Conservation (phyloP, 1,140 invertebrate species). For the Drosophila seguyi region DNA sequence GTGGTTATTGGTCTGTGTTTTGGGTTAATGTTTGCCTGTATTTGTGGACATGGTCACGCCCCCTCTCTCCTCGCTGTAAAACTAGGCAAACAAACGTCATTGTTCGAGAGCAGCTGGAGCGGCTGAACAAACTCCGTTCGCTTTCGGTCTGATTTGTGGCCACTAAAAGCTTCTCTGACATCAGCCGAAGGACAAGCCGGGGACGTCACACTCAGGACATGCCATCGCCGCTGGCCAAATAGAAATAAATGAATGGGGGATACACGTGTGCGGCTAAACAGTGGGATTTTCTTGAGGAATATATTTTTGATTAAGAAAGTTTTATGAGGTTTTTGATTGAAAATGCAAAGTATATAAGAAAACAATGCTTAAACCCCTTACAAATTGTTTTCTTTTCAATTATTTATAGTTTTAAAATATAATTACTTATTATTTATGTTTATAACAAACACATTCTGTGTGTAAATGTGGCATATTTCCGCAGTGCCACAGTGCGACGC, state of each 20-base stretch:
- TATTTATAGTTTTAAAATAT: no score
- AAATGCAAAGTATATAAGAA: background rate
- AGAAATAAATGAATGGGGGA: constrained; percentile 26
- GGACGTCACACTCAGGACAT: constrained; percentile 34
- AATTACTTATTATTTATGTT: no score
- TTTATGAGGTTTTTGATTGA: background rate
- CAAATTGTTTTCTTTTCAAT: background rate
- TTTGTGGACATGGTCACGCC: background rate
- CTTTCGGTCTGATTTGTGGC: constrained; percentile 70
- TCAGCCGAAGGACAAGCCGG: constrained; percentile 61
- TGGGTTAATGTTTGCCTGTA: background rate
- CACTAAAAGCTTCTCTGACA: constrained; percentile 77
- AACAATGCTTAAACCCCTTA: no score
- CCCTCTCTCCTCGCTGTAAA: background rate
- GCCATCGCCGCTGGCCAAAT: constrained; percentile 41
- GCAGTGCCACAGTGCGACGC: constrained; percentile 67
- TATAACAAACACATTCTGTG: no score
- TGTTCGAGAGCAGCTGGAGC: constrained; percentile 40
- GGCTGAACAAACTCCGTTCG: constrained; percentile 27
- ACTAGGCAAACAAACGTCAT: constrained; percentile 49
- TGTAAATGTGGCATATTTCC: no score
- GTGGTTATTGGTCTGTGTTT: constrained; percentile 12
- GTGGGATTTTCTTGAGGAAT: constrained; percentile 9
- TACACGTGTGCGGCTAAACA: constrained; percentile 60
- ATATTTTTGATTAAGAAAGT: background rate